phyloP scores from a whole-genome alignment of 2,113 vertebrate genomes.

The Petrocephalus zakoni region DNA sequence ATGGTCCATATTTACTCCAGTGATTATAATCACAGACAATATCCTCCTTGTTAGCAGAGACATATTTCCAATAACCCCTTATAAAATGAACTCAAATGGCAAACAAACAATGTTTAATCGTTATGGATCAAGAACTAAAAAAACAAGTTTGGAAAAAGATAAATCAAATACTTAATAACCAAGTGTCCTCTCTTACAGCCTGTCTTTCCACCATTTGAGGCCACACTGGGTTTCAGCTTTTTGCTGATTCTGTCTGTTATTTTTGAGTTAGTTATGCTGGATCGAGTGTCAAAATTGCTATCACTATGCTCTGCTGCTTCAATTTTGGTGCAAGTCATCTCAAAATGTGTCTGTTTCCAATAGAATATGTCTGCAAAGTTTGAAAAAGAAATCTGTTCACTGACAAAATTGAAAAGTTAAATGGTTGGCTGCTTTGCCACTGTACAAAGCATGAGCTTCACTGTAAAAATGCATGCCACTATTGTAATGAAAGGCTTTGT shows the following conservation, averaged over 20 bases:
- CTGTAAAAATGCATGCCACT: background rate
- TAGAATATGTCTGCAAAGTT: background rate
- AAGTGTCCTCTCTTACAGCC: background rate
- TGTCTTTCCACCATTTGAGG: background rate
- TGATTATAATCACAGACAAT: background rate
- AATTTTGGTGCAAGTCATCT: background rate
- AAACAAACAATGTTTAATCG: background rate
- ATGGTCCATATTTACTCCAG: too few relatives aligned
- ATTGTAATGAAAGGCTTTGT: background rate
- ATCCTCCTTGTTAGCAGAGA: background rate
- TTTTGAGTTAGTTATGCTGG: background rate
- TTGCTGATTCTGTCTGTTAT: too few relatives aligned
- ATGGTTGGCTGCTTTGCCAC: background rate
- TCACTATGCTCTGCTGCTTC: background rate
- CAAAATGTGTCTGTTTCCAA: background rate
- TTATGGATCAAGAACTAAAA: background rate
- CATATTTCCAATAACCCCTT: background rate
- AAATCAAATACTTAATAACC: background rate
- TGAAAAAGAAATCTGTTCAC: background rate
- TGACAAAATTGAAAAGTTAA: background rate
- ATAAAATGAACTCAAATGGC: background rate
- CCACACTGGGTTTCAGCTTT: background rate
- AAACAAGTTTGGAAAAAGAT: background rate
- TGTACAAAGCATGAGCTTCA: background rate
- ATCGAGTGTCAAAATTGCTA: background rate